phyloP scores from a whole-genome alignment of 2,888 invertebrate species.

The Pyralis farinalis region DNA sequence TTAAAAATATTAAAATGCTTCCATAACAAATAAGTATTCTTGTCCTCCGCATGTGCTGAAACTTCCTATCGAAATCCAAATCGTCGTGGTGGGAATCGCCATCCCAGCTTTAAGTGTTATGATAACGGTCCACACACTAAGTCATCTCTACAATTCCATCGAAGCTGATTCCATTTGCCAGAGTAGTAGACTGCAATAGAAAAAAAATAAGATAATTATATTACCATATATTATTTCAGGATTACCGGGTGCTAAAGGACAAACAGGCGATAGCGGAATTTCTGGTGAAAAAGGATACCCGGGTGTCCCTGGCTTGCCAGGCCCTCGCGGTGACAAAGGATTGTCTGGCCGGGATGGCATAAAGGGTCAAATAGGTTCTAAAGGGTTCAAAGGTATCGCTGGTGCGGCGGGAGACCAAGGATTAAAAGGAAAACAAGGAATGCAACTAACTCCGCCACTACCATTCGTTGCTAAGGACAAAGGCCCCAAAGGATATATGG shows the following conservation, averaged over 20 bases:
- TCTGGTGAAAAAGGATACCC: slow-evolving; percentile 48
- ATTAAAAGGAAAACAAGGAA: slow-evolving; percentile 72
- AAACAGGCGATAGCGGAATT: slow-evolving; percentile 53
- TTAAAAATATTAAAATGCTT: no score
- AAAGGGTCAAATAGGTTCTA: slow-evolving; percentile 70
- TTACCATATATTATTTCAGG: no score
- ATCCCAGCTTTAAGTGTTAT: no score
- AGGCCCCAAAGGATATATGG: slow-evolving; percentile 82
- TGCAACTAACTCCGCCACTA: slow-evolving; percentile 35
- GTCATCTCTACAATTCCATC: no score
- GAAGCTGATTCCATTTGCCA: no score
- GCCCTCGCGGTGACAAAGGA: slow-evolving; percentile 47
- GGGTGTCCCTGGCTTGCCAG: slow-evolving; percentile 51
- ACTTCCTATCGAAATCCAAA: no score
- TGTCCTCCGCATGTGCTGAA: no score
- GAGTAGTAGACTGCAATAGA: no score
- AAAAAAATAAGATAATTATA: no score
- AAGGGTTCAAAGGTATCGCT: slow-evolving; percentile 58
- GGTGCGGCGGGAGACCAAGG: slow-evolving; percentile 77
- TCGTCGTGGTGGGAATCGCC: no score
- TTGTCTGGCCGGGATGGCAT: slow-evolving; percentile 61
- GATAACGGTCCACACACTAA: no score
- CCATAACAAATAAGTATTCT: no score
- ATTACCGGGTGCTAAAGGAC: slow-evolving; percentile 51
- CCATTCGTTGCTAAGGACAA: slow-evolving; percentile 49